These are phyloP conservation scores for Mythimna ferrago DNA, from an alignment of 2,888 invertebrate genomes.

Conservation along the genomic window DNA sequence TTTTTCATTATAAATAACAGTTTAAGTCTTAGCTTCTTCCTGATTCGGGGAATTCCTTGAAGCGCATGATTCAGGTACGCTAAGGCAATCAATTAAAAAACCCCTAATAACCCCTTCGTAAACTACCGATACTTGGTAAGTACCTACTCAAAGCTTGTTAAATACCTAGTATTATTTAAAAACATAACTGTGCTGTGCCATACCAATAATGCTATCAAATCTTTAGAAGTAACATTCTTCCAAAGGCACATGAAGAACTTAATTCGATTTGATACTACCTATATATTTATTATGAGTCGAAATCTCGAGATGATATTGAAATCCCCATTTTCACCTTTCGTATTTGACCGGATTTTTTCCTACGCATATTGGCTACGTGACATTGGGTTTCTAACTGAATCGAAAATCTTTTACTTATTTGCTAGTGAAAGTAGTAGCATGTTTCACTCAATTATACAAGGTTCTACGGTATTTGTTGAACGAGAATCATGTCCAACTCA, in stretches of 20 bases:
- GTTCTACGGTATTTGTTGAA: constrained; percentile 48
- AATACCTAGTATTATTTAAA: constrained; percentile 6
- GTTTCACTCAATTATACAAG: constrained; percentile 53
- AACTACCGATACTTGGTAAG: too few species aligned
- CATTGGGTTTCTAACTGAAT: constrained; percentile 52
- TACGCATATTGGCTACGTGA: constrained; percentile 61
- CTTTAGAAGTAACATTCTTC: background rate
- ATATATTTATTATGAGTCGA: background rate
- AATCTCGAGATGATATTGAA: constrained; percentile 39
- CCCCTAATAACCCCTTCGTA: too few species aligned
- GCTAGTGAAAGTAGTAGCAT: constrained; percentile 62
- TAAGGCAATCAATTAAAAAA: too few species aligned
- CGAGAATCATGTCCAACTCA: constrained; percentile 40
- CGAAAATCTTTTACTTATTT: constrained; percentile 60
- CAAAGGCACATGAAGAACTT: constrained; percentile 15
- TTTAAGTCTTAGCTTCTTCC: background rate
- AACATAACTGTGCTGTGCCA: background rate
- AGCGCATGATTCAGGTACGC: too few species aligned
- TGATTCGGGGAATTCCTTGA: too few species aligned
- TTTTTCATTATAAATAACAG: constrained; percentile 4
- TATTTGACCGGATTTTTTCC: constrained; percentile 38
- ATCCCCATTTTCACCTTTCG: constrained; percentile 26
- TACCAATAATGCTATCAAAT: constrained; percentile 1
- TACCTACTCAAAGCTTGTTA: too few species aligned
- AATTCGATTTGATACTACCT: constrained; percentile 35